Conservation (phyloP, 2,797 vertebrate genomes). For the Aulostomus chinensis region DNA sequence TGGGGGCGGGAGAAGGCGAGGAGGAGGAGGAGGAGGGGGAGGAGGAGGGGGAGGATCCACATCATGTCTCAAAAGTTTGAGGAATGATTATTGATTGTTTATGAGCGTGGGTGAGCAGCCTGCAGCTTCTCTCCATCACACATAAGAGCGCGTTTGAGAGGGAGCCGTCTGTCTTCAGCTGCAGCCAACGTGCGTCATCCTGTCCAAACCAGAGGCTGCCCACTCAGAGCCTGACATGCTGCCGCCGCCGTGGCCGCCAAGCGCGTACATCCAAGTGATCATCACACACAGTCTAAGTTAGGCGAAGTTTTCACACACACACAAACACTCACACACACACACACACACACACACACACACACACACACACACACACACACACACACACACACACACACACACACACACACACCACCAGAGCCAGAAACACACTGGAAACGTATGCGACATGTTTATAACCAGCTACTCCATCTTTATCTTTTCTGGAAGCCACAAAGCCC, state of each 20-base stretch:
- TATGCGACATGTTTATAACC: not conserved
- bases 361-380: constrained; percentile 17
- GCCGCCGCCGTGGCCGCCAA: no score
- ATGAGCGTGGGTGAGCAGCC: not conserved
- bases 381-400: constrained; percentile 8
- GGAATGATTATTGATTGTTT: constrained; percentile 13
- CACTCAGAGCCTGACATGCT: constrained; percentile 30
- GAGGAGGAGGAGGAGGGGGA: not conserved
- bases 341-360: constrained; percentile 7
- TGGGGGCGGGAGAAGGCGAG: no score
- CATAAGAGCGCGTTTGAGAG: constrained; percentile 6
- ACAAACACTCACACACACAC: no score
- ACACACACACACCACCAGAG: constrained; percentile 1
- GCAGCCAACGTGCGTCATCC: constrained; percentile 46
- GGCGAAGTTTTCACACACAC: no score
- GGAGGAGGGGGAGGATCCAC: not conserved
- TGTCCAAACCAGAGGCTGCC: constrained; percentile 55
- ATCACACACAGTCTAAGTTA: no score
- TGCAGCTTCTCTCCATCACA: no score
- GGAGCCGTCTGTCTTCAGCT: constrained; percentile 1
- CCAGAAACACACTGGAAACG: not conserved
- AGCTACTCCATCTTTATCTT: no score
- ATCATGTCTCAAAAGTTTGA: no score
- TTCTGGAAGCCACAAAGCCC: no score
- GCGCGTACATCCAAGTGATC: no score